phyloP scores from a whole-genome alignment of 2,113 vertebrate species.

The Chitala chitala region DNA sequence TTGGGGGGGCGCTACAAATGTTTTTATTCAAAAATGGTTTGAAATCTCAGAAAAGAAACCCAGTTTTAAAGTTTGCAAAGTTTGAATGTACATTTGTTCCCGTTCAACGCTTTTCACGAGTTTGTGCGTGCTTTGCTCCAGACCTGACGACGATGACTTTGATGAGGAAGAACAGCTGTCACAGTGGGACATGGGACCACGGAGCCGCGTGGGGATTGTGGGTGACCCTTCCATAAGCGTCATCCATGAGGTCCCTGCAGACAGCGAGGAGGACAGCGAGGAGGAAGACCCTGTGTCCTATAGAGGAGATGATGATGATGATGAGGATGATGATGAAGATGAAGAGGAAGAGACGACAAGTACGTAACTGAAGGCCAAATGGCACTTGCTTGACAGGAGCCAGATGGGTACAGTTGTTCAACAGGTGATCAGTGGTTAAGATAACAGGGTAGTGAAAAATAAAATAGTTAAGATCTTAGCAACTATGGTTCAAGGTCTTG shows the following conservation, averaged over 20 bases:
- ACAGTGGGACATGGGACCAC: constrained; percentile 45
- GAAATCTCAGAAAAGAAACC: no score
- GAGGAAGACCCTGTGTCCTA: constrained; percentile 74
- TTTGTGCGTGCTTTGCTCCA: constrained; percentile 41
- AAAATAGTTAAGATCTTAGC: no score
- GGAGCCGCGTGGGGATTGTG: constrained; percentile 56
- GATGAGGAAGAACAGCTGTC: constrained; percentile 72
- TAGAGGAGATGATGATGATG: constrained; percentile 68
- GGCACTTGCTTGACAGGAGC: no score
- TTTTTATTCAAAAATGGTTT: no score
- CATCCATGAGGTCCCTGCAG: constrained; percentile 62
- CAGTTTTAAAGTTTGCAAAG: no score
- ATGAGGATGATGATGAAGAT: constrained; percentile 62
- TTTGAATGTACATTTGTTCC: background rate
- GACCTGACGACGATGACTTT: constrained; percentile 86
- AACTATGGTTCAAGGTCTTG: no score
- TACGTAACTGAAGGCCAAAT: constrained; percentile 44
- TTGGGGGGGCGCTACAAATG: no score
- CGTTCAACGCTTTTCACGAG: background rate
- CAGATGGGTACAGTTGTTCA: no score
- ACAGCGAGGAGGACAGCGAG: constrained; percentile 66
- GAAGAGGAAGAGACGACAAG: constrained; percentile 64
- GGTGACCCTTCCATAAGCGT: constrained; percentile 66
- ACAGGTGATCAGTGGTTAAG: no score
- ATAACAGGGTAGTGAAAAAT: no score